Evolutionary conservation across 2,797 vertebrate species (phyloP).

Genomic region (Epinephelus awoara): DNA sequence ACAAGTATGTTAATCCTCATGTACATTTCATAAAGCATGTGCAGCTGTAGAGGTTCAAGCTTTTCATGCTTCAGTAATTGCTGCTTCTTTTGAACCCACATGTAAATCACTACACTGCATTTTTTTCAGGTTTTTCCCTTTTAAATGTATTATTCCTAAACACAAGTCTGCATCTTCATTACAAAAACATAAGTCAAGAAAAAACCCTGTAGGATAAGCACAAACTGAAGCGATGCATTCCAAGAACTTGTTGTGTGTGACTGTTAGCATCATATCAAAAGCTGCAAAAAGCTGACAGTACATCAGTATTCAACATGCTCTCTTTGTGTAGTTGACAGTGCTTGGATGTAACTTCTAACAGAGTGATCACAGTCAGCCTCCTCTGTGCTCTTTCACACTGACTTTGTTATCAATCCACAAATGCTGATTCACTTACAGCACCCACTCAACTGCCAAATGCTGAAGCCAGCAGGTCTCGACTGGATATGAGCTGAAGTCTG

Average conservation of each 20-base stretch:
- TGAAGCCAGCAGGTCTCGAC: not conserved
- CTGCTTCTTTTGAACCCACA: slow-evolving; percentile 3
- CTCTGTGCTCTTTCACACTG: slow-evolving; percentile 7
- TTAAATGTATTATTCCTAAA: not conserved
- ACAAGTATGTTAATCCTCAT: slow-evolving; percentile 10
- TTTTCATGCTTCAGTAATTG: slow-evolving; percentile 5
- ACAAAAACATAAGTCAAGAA: not conserved
- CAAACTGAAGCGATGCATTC: slow-evolving; percentile 64
- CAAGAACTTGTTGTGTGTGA: slow-evolving; percentile 35
- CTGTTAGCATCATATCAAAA: slow-evolving; percentile 25
- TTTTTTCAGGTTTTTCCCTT: not conserved
- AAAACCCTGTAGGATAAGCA: slow-evolving; percentile 51
- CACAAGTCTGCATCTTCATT: not conserved
- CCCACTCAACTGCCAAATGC: slow-evolving; percentile 33
- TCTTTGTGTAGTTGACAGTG: not conserved
- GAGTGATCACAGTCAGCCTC: not conserved
- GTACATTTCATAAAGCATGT: slow-evolving; percentile 32
- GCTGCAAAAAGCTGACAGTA: slow-evolving; percentile 5
- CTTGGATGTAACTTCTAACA: slow-evolving; percentile 14
- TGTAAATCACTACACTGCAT: slow-evolving; percentile 5
- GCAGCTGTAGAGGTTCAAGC: not conserved
- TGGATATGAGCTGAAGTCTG: not conserved
- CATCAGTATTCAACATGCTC: not conserved
- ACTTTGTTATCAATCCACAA: not conserved
- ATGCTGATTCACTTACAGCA: slow-evolving; percentile 6